Conservation (phyloP, 2,797 vertebrate species). For the Propithecus perrieri region DNA sequence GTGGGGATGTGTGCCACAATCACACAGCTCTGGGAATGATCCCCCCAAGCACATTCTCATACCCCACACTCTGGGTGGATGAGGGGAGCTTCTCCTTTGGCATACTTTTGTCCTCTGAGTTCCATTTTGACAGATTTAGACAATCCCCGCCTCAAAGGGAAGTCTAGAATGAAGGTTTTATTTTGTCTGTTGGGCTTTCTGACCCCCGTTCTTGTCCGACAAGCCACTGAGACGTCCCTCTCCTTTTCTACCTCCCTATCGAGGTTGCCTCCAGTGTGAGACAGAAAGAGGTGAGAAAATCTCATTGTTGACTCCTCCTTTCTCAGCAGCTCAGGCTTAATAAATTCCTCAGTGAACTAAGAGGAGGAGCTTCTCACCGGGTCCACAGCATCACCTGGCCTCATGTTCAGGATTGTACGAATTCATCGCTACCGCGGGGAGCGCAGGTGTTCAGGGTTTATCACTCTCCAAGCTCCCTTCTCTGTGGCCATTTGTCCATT, state of each 20-base stretch:
- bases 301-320: neutral
- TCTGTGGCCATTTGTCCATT: neutral
- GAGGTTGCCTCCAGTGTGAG: neutral
- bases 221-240: neutral
- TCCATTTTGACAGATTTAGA: neutral
- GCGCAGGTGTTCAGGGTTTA: conserved; percentile 60
- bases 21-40: neutral
- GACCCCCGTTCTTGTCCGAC: neutral
- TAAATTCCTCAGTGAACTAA: neutral
- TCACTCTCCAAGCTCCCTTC: conserved; percentile 54
- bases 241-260: neutral
- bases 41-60: neutral
- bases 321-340: neutral
- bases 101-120: neutral
- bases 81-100: neutral
- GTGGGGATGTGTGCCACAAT: neutral
- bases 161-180: neutral
- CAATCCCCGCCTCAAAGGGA: neutral
- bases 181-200: neutral
- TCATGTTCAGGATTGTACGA: neutral
- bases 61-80: neutral
- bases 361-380: neutral
- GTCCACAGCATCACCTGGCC: neutral
- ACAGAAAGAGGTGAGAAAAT: neutral
- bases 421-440: neutral